A percentile compares a stretch with the other conserved stretches of the same genome.
Conservation (phyloP, 2,797 vertebrate genomes). For the Hapalemur alaotrensis region DNA sequence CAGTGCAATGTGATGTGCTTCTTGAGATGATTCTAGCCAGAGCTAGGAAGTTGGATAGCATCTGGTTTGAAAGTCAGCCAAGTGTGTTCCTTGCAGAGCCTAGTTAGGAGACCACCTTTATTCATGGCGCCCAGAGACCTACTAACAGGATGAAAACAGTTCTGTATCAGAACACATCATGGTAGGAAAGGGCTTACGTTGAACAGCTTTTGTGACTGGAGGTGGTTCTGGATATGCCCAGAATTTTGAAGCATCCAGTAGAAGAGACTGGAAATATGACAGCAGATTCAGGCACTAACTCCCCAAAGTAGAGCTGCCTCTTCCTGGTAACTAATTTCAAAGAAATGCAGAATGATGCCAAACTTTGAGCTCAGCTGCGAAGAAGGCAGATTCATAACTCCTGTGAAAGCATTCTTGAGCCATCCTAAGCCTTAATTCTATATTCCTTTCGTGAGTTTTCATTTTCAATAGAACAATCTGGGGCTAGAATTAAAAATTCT, state of each 20-base stretch:
- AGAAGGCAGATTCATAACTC: not conserved
- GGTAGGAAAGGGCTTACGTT: not conserved
- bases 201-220: not conserved
- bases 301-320: not conserved
- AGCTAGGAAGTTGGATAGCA: not conserved
- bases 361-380: not conserved
- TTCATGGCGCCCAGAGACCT: not conserved
- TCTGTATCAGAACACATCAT: not conserved
- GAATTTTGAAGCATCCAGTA: not conserved
- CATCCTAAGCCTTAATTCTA: slow-evolving; percentile 30
- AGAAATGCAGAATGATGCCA: not conserved
- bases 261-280: not conserved
- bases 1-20: not conserved
- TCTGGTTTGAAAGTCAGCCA: not conserved
- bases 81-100: not conserved
- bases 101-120: not conserved
- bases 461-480: slow-evolving; percentile 61
- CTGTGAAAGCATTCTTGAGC: not conserved
- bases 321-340: not conserved
- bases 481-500: slow-evolving; percentile 39
- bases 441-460: slow-evolving; percentile 50
- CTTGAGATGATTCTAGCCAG: not conserved
- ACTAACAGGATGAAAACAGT: not conserved
- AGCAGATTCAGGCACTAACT: not conserved
- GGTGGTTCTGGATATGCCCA: not conserved